Evolutionary conservation across 1,140 invertebrate genomes (phyloP).

Genomic region (Homalodisca vitripennis): DNA sequence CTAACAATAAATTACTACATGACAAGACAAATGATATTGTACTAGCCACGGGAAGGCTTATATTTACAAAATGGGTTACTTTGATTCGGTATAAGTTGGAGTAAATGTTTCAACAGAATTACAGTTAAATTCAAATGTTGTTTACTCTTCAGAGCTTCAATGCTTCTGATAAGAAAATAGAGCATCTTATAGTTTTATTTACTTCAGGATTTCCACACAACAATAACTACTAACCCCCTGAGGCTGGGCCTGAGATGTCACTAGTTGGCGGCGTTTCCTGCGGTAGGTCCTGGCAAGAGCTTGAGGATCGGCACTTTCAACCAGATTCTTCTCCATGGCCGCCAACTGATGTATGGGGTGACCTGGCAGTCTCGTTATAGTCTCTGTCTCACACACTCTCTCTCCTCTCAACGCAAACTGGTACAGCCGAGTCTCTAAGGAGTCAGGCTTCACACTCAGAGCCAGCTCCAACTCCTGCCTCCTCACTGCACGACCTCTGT

Average conservation of each 20-base stretch:
- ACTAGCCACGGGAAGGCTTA: no score
- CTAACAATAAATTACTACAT: no score
- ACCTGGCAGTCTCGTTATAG: background rate
- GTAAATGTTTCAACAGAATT: no score
- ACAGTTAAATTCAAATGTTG: no score
- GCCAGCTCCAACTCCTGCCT: slow-evolving; percentile 35
- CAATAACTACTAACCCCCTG: slow-evolving; percentile 29
- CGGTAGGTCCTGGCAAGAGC: slow-evolving; percentile 34
- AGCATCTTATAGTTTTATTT: no score
- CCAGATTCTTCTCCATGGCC: slow-evolving; percentile 28
- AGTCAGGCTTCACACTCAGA: slow-evolving; percentile 37
- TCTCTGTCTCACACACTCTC: background rate
- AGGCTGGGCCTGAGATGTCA: slow-evolving; percentile 27
- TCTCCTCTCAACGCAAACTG: slow-evolving; percentile 35
- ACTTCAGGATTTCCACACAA: no score
- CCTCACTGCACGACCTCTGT: no score
- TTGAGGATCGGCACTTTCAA: slow-evolving; percentile 25
- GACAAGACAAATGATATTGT: no score
- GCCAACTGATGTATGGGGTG: slow-evolving; percentile 37
- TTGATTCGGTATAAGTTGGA: no score
- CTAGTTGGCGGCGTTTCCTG: slow-evolving; percentile 35
- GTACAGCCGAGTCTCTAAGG: slow-evolving; percentile 36
- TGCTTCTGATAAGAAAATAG: no score
- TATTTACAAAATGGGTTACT: no score
- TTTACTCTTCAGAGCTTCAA: no score